phyloP scores from a whole-genome alignment of 1,140 invertebrate genomes.

The Nautilus pompilius region DNA sequence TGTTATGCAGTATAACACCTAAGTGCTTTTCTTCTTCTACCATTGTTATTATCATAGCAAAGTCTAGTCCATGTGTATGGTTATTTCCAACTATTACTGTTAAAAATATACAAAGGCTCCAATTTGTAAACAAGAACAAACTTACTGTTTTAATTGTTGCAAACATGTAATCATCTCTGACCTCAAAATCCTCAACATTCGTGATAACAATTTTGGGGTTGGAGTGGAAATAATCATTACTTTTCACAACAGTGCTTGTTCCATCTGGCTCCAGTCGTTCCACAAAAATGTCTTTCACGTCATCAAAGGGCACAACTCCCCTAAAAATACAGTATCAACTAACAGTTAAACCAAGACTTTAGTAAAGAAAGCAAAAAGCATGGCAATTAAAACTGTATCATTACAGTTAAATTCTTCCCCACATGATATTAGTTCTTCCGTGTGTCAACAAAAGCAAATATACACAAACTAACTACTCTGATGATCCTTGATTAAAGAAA shows the following conservation, averaged over 20 bases:
- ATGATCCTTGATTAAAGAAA: no score
- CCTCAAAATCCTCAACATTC: conserved; percentile 76
- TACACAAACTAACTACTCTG: no score
- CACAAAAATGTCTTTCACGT: conserved; percentile 64
- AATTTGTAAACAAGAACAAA: conserved; percentile 1
- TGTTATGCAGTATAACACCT: no score
- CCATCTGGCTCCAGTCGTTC: conserved; percentile 67
- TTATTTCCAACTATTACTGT: background rate
- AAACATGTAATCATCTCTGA: conserved; percentile 82
- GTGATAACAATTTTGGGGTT: conserved; percentile 62
- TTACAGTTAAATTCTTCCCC: no score
- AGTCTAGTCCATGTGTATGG: no score
- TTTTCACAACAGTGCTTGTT: conserved; percentile 63
- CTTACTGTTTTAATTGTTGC: conserved; percentile 62
- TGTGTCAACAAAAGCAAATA: no score
- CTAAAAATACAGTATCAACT: conserved; percentile 9
- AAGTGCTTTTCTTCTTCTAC: no score
- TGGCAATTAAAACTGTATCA: no score
- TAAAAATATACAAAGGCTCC: background rate
- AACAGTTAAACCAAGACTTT: no score
- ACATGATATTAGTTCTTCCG: no score
- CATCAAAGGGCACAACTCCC: conserved; percentile 16
- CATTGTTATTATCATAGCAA: no score
- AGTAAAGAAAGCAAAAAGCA: no score
- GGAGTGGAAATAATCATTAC: conserved; percentile 51